These are phyloP conservation scores for Ferdinandea cuprea DNA, from an alignment of 2,888 invertebrate genomes.

Conservation along the genomic window DNA sequence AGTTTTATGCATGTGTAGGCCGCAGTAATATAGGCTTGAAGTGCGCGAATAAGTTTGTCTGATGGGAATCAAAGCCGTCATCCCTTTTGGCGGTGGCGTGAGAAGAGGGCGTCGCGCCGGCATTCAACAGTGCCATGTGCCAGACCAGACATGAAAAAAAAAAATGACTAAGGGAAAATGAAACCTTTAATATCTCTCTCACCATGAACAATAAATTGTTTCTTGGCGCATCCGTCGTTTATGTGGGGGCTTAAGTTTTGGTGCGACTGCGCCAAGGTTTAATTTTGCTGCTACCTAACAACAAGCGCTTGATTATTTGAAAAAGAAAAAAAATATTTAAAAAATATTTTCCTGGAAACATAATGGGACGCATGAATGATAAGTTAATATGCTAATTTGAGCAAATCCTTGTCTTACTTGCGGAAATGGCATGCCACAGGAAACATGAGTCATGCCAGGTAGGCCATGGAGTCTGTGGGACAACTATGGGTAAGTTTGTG, in stretches of 20 bases:
- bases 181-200: constrained; percentile 60
- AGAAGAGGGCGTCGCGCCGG: neutral
- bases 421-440: neutral
- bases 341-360: constrained; percentile 40
- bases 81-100: constrained; percentile 16
- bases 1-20: constrained; percentile 52
- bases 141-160: constrained; percentile 37
- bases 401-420: neutral
- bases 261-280: constrained; percentile 24
- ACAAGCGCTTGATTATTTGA: neutral
- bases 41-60: constrained; percentile 46
- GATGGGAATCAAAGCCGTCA: constrained; percentile 26
- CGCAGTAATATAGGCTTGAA: constrained; percentile 43
- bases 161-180: constrained; percentile 46
- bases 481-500: no score
- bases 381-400: constrained; percentile 32
- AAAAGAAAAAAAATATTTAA: neutral
- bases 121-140: neutral
- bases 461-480: no score
- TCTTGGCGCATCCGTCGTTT: constrained; percentile 68
- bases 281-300: constrained; percentile 30
- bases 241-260: constrained; percentile 27
- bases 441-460: neutral
- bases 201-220: constrained; percentile 68
- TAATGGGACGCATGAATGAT: constrained; percentile 44